phyloP scores from a whole-genome alignment of 2,888 invertebrate genomes.

The Ectemnius continuus region DNA sequence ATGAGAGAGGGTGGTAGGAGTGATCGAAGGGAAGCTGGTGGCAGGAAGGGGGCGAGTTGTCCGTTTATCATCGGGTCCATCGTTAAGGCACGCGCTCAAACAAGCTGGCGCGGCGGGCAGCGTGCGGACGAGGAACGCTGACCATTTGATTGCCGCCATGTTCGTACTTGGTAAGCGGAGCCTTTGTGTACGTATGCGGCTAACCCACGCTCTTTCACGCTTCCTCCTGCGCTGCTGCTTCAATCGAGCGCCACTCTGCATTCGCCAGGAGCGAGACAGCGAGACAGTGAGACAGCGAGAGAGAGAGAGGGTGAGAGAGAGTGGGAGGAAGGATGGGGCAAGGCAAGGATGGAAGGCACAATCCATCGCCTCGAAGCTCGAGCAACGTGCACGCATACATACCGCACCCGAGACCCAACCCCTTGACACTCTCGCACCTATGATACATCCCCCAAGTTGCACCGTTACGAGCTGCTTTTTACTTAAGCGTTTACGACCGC shows the following conservation, averaged over 20 bases:
- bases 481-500: neutral
- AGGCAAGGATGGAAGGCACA: neutral
- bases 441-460: conserved; percentile 10
- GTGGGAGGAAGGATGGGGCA: no score
- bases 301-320: no score
- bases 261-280: neutral
- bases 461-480: neutral
- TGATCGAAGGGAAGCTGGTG: conserved; percentile 30
- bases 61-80: conserved; percentile 47
- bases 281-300: no score
- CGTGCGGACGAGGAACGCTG: conserved; percentile 36
- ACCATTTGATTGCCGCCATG: conserved; percentile 54
- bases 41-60: conserved; percentile 25
- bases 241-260: neutral
- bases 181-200: conserved; percentile 19
- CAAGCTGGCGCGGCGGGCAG: neutral
- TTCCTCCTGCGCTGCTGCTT: conserved; percentile 13
- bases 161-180: conserved; percentile 29
- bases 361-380: neutral
- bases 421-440: conserved; percentile 1
- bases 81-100: conserved; percentile 31
- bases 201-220: conserved; percentile 31
- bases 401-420: neutral
- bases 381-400: no score
- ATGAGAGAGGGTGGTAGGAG: neutral